Percentiles rank a stretch among this genome's conserved stretches.
These are phyloP conservation scores for Leptobrachium leishanense DNA, from an alignment of 2,113 vertebrate species.

Conservation along the genomic window DNA sequence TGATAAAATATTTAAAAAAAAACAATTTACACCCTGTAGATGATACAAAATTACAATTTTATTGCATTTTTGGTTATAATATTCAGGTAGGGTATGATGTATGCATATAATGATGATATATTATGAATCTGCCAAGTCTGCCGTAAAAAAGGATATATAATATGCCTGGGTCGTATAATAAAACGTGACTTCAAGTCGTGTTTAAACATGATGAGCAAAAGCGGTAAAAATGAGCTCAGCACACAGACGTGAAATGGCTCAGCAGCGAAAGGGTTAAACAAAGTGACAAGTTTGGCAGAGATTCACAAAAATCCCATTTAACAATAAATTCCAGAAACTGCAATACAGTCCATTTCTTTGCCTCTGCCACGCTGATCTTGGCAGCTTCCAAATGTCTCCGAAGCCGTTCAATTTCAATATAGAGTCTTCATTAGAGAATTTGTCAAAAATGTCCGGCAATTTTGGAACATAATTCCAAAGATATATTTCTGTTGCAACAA, in stretches of 20 bases:
- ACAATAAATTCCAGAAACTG: background rate
- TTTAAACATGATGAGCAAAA: too few species aligned
- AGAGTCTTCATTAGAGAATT: constrained; percentile 3
- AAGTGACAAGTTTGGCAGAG: background rate
- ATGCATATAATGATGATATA: too few species aligned
- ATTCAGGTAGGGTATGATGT: too few species aligned
- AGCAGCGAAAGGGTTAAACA: too few species aligned
- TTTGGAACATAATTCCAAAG: background rate
- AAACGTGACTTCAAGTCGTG: too few species aligned
- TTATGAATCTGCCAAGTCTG: too few species aligned
- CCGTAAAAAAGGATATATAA: too few species aligned
- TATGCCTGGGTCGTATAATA: too few species aligned
- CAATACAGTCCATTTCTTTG: background rate
- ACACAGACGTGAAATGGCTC: too few species aligned
- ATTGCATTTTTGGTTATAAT: too few species aligned
- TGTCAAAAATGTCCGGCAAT: background rate
- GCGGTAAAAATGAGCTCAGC: too few species aligned
- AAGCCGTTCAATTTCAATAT: background rate
- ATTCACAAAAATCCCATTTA: constrained; percentile 6
- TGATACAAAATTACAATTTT: background rate
- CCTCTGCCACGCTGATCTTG: background rate
- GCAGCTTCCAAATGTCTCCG: constrained; percentile 9
- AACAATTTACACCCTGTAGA: background rate
- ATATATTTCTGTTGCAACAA: constrained; percentile 1
- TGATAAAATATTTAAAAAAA: too few species aligned